These are phyloP conservation scores for Archips xylosteana DNA, from an alignment of 2,888 invertebrate species.

Conservation along the genomic window DNA sequence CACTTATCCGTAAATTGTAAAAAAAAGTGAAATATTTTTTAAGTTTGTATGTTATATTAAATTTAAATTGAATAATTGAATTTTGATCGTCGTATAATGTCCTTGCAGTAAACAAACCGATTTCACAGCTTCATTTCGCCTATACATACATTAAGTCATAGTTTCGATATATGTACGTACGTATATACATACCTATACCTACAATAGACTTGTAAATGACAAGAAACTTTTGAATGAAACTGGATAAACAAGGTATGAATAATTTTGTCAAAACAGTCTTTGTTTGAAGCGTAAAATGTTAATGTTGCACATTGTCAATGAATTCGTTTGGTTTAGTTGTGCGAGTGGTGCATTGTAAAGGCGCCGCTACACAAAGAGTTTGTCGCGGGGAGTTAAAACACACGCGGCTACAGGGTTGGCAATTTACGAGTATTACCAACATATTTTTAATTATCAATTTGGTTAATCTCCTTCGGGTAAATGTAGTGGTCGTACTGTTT, in stretches of 20 bases:
- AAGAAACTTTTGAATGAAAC: not conserved
- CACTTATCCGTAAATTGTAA: not conserved
- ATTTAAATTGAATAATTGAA: not conserved
- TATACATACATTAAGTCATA: too few relatives aligned
- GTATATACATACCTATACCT: too few relatives aligned
- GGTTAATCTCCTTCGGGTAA: too few relatives aligned
- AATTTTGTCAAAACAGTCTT: not conserved
- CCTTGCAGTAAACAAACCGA: too few relatives aligned
- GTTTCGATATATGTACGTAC: too few relatives aligned
- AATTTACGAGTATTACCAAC: not conserved
- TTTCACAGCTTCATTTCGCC: too few relatives aligned
- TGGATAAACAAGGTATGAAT: not conserved
- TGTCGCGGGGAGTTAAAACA: constrained; percentile 66
- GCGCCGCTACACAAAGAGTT: constrained; percentile 75
- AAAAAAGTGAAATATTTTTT: too few relatives aligned
- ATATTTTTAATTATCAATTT: too few relatives aligned
- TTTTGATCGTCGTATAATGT: not conserved
- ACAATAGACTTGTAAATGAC: not conserved
- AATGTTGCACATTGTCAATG: constrained; percentile 19
- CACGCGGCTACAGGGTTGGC: constrained; percentile 46
- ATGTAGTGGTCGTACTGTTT: not conserved
- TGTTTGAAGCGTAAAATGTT: not conserved
- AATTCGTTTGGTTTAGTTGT: constrained; percentile 48
- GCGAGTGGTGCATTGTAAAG: constrained; percentile 61
- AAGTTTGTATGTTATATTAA: not conserved